These are phyloP conservation scores for Petrolisthes manimaculis DNA, from an alignment of 2,888 invertebrate genomes.

Conservation along the genomic window DNA sequence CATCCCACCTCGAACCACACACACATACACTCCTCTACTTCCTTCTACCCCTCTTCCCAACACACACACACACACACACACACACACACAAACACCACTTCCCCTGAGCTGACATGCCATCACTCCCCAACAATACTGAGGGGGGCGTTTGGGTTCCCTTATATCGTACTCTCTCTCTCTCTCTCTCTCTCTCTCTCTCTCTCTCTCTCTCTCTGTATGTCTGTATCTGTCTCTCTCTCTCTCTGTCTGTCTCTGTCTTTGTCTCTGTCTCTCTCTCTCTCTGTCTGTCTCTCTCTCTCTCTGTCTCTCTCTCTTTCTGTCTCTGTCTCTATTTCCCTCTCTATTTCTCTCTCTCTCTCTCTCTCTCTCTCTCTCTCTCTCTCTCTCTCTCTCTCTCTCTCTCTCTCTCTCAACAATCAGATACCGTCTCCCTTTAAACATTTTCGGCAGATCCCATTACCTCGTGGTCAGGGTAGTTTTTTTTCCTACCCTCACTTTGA, in stretches of 20 bases:
- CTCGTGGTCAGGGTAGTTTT: too few species aligned
- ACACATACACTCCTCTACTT: neutral
- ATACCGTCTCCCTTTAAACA: neutral
- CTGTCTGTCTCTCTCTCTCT: too few species aligned
- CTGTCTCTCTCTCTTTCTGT: too few species aligned
- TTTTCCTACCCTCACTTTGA: too few species aligned
- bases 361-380: neutral
- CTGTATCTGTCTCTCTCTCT: neutral
- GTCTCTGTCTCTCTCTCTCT: too few species aligned
- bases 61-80: too few species aligned
- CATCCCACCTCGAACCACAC: neutral
- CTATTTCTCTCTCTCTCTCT: too few species aligned
- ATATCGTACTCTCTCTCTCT: neutral
- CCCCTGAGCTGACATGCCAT: neutral
- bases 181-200: neutral
- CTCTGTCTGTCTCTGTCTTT: too few species aligned
- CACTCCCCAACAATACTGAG: neutral
- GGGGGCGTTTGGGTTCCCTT: too few species aligned
- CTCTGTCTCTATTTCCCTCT: too few species aligned
- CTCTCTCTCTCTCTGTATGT: neutral
- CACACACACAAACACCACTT: neutral
- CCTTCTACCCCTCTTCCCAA: too few species aligned
- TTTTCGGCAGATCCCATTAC: too few species aligned
- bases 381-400: neutral
- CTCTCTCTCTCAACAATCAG: neutral